Evolutionary conservation across 2,113 vertebrate species (phyloP).

Genomic region (Tragelaphus buxtoni): DNA sequence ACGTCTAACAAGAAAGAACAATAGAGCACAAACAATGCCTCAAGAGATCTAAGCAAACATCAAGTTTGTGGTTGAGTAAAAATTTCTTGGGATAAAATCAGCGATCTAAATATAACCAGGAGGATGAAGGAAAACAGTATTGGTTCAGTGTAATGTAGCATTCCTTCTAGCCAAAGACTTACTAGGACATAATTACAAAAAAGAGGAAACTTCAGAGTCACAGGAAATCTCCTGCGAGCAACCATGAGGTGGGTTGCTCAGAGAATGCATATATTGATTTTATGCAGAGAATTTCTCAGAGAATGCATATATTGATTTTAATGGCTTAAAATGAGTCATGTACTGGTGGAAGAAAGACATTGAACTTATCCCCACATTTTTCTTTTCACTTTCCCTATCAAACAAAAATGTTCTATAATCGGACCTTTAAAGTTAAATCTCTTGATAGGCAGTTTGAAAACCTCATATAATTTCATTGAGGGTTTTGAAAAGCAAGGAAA

Average conservation of each 20-base stretch:
- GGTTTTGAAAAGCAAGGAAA: neutral
- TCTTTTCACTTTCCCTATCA: neutral
- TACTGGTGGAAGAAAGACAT: neutral
- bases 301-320: slow-evolving; percentile 13
- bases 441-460: slow-evolving; percentile 23
- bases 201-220: neutral
- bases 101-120: neutral
- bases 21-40: neutral
- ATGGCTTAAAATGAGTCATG: neutral
- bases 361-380: neutral
- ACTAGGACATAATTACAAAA: neutral
- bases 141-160: neutral
- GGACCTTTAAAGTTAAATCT: slow-evolving; percentile 29
- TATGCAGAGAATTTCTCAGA: neutral
- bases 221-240: neutral
- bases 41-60: neutral
- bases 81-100: neutral
- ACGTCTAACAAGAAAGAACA: neutral
- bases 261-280: slow-evolving; percentile 2
- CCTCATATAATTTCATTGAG: slow-evolving; percentile 47
- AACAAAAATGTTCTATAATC: slow-evolving; percentile 32
- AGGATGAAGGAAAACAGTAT: neutral
- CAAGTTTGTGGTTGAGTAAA: neutral
- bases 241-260: neutral
- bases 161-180: neutral